phyloP scores from a whole-genome alignment of 2,797 vertebrate genomes.

The Huso huso region DNA sequence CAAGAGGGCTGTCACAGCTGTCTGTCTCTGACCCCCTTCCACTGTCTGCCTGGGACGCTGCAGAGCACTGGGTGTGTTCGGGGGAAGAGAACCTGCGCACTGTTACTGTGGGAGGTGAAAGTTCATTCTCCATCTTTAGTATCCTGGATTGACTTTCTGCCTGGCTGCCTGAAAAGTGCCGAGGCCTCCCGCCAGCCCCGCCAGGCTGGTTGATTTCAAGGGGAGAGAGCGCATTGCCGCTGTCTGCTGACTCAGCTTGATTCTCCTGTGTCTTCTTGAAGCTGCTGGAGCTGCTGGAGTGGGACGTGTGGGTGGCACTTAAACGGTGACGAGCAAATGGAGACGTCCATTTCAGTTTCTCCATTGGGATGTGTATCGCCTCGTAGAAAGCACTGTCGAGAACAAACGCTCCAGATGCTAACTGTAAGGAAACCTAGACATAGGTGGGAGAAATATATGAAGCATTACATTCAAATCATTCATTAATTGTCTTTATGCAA shows the following conservation, averaged over 20 bases:
- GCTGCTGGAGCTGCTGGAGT: conserved; percentile 31
- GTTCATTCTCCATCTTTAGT: conserved; percentile 23
- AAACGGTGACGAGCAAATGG: conserved; percentile 81
- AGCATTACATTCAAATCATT: too few relatives aligned
- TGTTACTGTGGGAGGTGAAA: conserved; percentile 33
- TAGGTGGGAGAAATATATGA: too few relatives aligned
- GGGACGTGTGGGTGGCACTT: conserved; percentile 60
- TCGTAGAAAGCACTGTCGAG: conserved; percentile 72
- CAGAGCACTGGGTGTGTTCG: conserved; percentile 29
- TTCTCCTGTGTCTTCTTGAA: conserved; percentile 37
- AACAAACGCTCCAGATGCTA: conserved; percentile 81
- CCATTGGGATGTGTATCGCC: conserved; percentile 76
- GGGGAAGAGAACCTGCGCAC: conserved; percentile 29
- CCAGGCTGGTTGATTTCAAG: conserved; percentile 14
- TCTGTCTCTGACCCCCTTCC: conserved; percentile 33
- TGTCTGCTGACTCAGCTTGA: conserved; percentile 7
- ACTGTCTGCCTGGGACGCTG: conserved; percentile 20
- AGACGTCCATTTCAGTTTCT: conserved; percentile 90
- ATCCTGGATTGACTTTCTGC: conserved; percentile 32
- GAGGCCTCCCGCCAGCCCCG: conserved; percentile 28
- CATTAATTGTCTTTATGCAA: too few relatives aligned
- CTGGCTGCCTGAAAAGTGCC: conserved; percentile 23
- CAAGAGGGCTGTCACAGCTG: neutral
- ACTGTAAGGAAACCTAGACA: conserved; percentile 76
- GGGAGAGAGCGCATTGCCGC: fast-evolving